A percentile compares a stretch with the other conserved stretches of the same genome.
phyloP scores from a whole-genome alignment of 1,140 invertebrate species.

The Eupeodes corollae region DNA sequence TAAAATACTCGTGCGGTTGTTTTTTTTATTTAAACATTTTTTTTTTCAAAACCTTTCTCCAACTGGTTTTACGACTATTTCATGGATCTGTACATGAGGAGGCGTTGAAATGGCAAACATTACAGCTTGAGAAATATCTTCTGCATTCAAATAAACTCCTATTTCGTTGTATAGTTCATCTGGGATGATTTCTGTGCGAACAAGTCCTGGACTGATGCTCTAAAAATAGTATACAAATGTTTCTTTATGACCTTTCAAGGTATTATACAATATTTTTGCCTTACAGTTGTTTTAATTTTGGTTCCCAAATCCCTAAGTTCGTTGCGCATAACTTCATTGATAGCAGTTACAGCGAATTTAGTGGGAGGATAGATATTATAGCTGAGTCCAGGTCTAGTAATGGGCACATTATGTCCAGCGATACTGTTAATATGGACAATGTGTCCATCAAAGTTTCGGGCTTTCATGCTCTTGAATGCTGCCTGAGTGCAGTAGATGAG shows the following conservation, averaged over 20 bases:
- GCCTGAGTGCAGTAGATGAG: slow-evolving; percentile 54
- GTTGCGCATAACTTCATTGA: slow-evolving; percentile 49
- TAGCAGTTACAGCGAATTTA: slow-evolving; percentile 57
- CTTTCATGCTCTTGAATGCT: slow-evolving; percentile 52
- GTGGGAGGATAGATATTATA: slow-evolving; percentile 49
- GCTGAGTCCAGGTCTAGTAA: slow-evolving; percentile 15
- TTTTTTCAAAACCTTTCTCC: slow-evolving; percentile 14
- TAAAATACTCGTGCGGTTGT: too few species aligned
- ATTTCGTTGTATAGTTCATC: slow-evolving; percentile 12
- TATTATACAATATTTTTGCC: slow-evolving; percentile 12
- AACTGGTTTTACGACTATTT: slow-evolving; percentile 29
- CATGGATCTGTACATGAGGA: slow-evolving; percentile 41
- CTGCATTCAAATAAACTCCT: slow-evolving; percentile 30
- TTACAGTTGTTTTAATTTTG: slow-evolving; percentile 56
- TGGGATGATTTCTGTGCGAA: slow-evolving; percentile 43
- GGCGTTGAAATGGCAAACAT: slow-evolving; percentile 41
- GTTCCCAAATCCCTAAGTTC: slow-evolving; percentile 48
- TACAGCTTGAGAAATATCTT: slow-evolving; percentile 44
- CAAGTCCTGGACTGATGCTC: slow-evolving; percentile 48
- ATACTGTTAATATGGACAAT: slow-evolving; percentile 61
- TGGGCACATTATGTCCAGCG: slow-evolving; percentile 41
- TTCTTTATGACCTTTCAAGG: neutral
- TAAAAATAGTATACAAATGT: slow-evolving; percentile 20
- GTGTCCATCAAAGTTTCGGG: slow-evolving; percentile 49
- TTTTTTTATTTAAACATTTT: too few species aligned